Base-by-base conservation (phyloP, 2,888 invertebrate species). In the Synergus laeviventris region DNA sequence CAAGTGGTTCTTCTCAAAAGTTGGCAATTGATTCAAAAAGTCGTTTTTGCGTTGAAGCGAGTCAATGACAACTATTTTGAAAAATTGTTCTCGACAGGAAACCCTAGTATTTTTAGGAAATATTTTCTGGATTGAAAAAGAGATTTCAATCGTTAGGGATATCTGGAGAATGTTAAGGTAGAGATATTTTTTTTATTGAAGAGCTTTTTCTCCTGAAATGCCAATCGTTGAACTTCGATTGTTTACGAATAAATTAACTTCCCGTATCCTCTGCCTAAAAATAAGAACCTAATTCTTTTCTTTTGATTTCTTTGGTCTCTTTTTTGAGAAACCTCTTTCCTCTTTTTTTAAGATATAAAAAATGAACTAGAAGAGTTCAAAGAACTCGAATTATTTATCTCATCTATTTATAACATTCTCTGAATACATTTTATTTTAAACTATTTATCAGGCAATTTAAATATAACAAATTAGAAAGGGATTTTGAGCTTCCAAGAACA, bases 11-110 rank as follows among this genome's bases (percentile, higher is more conserved):
- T 49, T 49, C 31, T 45, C 16, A 70, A 70, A 54, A 54, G 49
- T 49, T 70, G 70, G 70, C 70, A 70, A 36, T 70, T 54, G 18
- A 45, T n/a, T 21, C 14, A 64, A 42, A 64, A 45, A 66, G 16
- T 64, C 38, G 18, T 59, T 59, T 12, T 24, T 24, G 59, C 21
- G 36, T 70, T 45, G n/a, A 49, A 36, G 49, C 18, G 49, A 70
- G 16, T n/a, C 45, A 70, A 3, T 70, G 49, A 31, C 31, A 45
- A 49, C 45, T 49, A 21, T 70, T 70, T 70, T 31, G 36, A 24
- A 70, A 70, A 45, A 70, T 14, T 31, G 11, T 31, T 70, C 7
- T 66, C 21, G 42, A 42, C 16, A 49, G 24, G 31, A 49, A 31
- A 49, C 5, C 0, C 36, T 9, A 11, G 18, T 38, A 64, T 64